Base-by-base conservation (phyloP, 2,113 vertebrate genomes). In the Turnix velox region DNA sequence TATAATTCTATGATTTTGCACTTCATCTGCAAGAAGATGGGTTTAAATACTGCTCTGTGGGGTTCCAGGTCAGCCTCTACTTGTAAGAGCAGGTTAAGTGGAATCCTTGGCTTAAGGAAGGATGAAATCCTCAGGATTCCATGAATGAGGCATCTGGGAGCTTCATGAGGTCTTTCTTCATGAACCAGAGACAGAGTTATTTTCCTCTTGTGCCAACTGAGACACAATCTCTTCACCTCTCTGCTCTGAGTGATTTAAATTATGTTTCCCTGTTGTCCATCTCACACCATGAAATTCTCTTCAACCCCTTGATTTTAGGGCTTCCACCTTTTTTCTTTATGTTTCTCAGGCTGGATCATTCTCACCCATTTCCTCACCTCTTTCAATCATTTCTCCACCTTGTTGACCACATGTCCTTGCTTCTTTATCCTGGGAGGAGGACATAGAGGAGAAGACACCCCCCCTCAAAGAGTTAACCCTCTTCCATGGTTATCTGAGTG, bases 401-500 rank as follows among this genome's bases (percentile, higher is more conserved):
- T 43, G 14, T 35, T 37, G 63, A n/a, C 18, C 23, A 7, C 22
- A 7, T 28, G 16, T 5, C 24, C 7, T 27, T 52, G 6, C 18
- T 13, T 10, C 12, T 12, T 65, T 19, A 5, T 17, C 25, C 15
- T 2, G 2, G 24, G 10, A 65, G 3, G 55, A 61, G n/a, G 12
- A 37, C 9, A 5, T 25, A 10, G 12, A 0, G 2, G 20, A 9
- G 9, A 82, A 35, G 54, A 57, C n/a, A n/a, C n/a, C n/a, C n/a
- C n/a, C n/a, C 3, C 27, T 55, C 73, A 54, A 93, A 80, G 92
- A 79, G 92, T 96, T 95, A 96, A 95, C 5, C 12, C 7, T 67
- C 27, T 33, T 73, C 54, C 1, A 0, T 6, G 40, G 28, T 61
- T 80, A 48, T 66, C 67, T 6, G 4, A 58, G 49, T 54, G 19